phyloP scores from a whole-genome alignment of 1,140 invertebrate genomes.

The Ceratitis capitata region DNA sequence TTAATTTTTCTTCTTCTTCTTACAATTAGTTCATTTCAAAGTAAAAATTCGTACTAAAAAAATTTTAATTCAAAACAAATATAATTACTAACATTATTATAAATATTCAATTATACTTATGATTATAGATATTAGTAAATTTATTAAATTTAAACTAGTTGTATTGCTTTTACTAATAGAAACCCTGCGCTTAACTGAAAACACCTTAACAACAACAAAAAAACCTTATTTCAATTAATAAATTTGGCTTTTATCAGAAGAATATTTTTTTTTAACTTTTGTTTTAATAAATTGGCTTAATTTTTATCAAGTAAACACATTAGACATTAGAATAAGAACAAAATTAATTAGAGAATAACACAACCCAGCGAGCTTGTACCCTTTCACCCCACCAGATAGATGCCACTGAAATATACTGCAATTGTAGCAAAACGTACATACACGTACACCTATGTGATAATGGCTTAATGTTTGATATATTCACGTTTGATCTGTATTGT shows the following conservation, averaged over 20 bases:
- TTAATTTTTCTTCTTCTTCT: conserved; percentile 37
- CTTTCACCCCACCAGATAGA: not conserved
- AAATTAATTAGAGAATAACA: not conserved
- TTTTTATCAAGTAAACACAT: not conserved
- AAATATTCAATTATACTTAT: conserved; percentile 33
- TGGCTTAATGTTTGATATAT: conserved; percentile 4
- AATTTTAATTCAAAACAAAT: conserved; percentile 18
- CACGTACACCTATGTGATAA: not conserved
- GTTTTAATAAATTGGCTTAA: not conserved
- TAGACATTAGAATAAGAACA: not conserved
- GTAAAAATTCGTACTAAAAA: conserved; percentile 22
- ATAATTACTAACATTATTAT: conserved; percentile 3
- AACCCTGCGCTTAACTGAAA: not conserved
- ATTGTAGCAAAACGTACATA: not conserved
- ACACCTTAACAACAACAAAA: not conserved
- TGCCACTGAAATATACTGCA: not conserved
- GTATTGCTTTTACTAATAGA: not conserved
- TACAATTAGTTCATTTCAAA: conserved; percentile 44
- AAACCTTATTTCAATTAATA: not conserved
- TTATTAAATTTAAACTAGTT: conserved; percentile 24
- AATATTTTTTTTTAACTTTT: not conserved
- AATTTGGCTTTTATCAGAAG: not conserved
- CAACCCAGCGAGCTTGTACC: not conserved
- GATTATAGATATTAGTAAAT: conserved; percentile 10
- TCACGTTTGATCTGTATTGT: not conserved